Conservation (phyloP, 2,888 invertebrate species). For the Ormia ochracea region DNA sequence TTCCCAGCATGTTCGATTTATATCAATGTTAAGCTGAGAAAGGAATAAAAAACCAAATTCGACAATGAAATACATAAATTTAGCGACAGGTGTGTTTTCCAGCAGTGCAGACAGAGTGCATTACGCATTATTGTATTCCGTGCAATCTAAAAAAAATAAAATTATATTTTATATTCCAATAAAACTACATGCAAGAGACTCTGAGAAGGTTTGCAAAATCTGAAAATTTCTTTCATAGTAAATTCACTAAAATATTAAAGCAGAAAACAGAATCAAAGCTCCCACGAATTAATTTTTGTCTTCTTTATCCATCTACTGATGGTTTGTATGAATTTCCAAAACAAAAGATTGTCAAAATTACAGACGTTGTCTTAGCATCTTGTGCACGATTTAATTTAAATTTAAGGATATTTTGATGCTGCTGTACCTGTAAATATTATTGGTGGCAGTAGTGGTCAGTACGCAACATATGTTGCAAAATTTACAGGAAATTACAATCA, state of each 20-base stretch:
- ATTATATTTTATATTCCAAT: slow-evolving; percentile 31
- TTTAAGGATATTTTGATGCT: not conserved
- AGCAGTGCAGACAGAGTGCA: slow-evolving; percentile 1
- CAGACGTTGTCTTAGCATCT: slow-evolving; percentile 9
- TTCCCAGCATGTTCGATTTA: not conserved
- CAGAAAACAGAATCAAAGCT: slow-evolving; percentile 48
- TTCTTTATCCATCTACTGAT: not conserved
- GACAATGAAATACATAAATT: slow-evolving; percentile 57
- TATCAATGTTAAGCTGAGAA: not conserved
- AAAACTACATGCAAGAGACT: not conserved
- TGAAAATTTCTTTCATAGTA: slow-evolving; percentile 34
- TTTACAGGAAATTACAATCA: slow-evolving; percentile 63
- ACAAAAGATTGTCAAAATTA: slow-evolving; percentile 53
- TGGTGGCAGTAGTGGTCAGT: not conserved
- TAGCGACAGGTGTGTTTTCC: slow-evolving; percentile 59
- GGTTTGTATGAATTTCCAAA: slow-evolving; percentile 38
- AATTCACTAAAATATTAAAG: not conserved
- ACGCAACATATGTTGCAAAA: slow-evolving; percentile 55
- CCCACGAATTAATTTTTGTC: slow-evolving; percentile 51
- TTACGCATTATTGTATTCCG: slow-evolving; percentile 47
- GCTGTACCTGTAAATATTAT: slow-evolving; percentile 18
- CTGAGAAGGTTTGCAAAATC: slow-evolving; percentile 11
- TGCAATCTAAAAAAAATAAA: slow-evolving; percentile 1
- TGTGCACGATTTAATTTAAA: not conserved
- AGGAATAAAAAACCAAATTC: slow-evolving; percentile 16